Conservation (phyloP, 2,888 invertebrate genomes). For the Caenorhabditis sp. region DNA sequence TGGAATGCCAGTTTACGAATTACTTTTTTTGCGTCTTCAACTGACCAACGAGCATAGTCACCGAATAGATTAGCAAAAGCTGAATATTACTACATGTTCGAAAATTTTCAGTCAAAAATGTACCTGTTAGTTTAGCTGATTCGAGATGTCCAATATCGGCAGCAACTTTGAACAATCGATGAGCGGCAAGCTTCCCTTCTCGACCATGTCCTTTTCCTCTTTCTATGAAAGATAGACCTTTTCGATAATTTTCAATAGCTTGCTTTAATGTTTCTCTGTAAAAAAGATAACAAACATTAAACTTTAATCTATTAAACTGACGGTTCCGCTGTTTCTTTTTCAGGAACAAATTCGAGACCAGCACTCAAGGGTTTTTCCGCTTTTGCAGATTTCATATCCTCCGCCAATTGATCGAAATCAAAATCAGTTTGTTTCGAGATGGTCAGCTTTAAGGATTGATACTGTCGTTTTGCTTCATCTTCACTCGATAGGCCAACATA, state of each 20-base stretch:
- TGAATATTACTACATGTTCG: no score
- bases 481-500: not conserved
- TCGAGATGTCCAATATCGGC: constrained; percentile 83
- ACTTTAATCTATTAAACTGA: not conserved
- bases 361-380: not conserved
- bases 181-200: constrained; percentile 75
- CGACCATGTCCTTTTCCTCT: constrained; percentile 47
- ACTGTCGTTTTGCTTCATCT: not conserved
- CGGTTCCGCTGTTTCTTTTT: constrained; percentile 10
- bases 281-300: not conserved
- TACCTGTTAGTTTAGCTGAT: constrained; percentile 80
- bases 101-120: no score
- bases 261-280: not conserved
- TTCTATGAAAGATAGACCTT: constrained; percentile 38
- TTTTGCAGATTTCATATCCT: not conserved
- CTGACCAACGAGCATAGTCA: constrained; percentile 81
- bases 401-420: not conserved
- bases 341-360: constrained; percentile 17
- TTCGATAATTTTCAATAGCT: constrained; percentile 22
- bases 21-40: constrained; percentile 80
- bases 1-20: constrained; percentile 76
- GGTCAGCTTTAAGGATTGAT: not conserved
- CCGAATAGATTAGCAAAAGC: constrained; percentile 86
- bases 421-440: not conserved
- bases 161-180: constrained; percentile 81